Base-by-base conservation (phyloP, 2,797 vertebrate species). In the Eremophila alpestris region DNA sequence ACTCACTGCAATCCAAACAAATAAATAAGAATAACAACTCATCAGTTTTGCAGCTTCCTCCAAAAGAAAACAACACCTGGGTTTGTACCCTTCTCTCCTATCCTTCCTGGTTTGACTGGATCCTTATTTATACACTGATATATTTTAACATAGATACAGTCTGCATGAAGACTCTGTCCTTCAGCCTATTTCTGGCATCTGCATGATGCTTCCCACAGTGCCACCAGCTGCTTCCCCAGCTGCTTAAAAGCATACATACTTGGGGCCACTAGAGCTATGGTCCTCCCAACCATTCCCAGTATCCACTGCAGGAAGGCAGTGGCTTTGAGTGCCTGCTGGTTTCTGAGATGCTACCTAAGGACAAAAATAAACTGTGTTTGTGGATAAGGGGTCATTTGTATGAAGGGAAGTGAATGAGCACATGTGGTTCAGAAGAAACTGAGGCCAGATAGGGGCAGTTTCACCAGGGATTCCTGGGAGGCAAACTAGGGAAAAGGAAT, bases 161-260 rank as follows among this genome's bases (percentile, higher is more conserved):
- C 34, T 84, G 77, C 84, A 93, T n/a, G 70, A 79, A 69, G 55
- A 52, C 20, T 86, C 40, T 91, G 78, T 77, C 78, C 75, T 92
- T 93, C 75, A 55, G 81, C 18, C 0, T 7, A 22, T 89, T 87
- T 85, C 71, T 19, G 20, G 52, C 64, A 92, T 59, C 45, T 85
- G 48, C 19, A 43, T 54, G 68, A 87, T 30, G 40, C 34, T 58
- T 81, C 83, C 70, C 55, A 88, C 74, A 65, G 48, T 63, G 83
- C 14, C 29, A 90, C 67, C 90, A 93, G 80, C 80, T 96, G 91
- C 83, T 83, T 62, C 29, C 36, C 58, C 91, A 94, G 73, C 65
- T 94, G 80, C 45, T 83, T 75, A 59, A 91, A 94, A 71, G 16
- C 49, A 48, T 7, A 67, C 5, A 8, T 21, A 52, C 48, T 65